A percentile compares a stretch with the other conserved stretches of the same genome.
These are phyloP conservation scores for Oreonectes daqikongensis DNA, from an alignment of 2,797 vertebrate species.

Conservation along the genomic window DNA sequence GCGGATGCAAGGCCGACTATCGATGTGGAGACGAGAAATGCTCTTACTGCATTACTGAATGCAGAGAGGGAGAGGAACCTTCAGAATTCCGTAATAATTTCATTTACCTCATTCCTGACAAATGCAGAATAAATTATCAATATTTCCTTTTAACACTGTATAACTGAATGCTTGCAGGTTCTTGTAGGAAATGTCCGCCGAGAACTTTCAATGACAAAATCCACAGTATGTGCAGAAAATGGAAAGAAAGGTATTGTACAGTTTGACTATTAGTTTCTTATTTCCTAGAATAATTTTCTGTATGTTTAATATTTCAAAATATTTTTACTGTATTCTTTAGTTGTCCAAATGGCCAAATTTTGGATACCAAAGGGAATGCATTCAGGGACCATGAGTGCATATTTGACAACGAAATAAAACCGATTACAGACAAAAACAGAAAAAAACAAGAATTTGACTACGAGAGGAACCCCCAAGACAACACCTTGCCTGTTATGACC, in stretches of 20 bases:
- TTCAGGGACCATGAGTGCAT: slow-evolving; percentile 65
- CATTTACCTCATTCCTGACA: neutral
- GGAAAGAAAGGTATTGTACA: slow-evolving; percentile 66
- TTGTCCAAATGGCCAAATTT: slow-evolving; percentile 58
- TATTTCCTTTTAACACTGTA: neutral
- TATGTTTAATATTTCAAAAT: neutral
- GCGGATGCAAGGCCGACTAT: slow-evolving; percentile 67
- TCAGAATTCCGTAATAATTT: slow-evolving; percentile 59
- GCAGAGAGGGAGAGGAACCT: slow-evolving; percentile 69
- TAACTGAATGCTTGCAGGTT: slow-evolving; percentile 60
- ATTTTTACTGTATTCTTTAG: slow-evolving; percentile 53
- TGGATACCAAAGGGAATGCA: slow-evolving; percentile 53
- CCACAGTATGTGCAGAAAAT: slow-evolving; percentile 71
- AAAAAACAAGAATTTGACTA: neutral
- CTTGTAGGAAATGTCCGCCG: slow-evolving; percentile 67
- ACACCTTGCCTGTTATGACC: accelerated
- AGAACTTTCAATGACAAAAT: slow-evolving; percentile 73
- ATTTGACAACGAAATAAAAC: neutral
- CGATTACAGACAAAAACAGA: neutral
- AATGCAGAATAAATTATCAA: neutral
- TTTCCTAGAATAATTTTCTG: neutral
- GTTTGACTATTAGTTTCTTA: neutral
- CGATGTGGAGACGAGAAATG: slow-evolving; percentile 65
- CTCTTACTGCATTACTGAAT: slow-evolving; percentile 63
- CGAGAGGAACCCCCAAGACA: neutral